phyloP scores from a whole-genome alignment of 2,113 vertebrate species.

The Spheniscus mendiculus region DNA sequence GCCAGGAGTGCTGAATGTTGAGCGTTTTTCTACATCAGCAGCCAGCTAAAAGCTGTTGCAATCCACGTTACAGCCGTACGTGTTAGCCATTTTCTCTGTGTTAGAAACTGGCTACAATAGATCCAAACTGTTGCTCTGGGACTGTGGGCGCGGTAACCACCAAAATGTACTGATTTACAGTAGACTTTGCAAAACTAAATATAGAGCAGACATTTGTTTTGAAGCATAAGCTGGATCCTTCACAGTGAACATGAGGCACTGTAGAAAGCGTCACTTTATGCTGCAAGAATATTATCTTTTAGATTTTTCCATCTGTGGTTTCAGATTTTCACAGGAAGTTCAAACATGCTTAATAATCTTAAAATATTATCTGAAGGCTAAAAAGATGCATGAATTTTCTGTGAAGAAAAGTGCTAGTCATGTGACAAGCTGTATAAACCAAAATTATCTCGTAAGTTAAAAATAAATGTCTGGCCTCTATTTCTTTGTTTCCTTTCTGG shows the following conservation, averaged over 20 bases:
- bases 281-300: background rate
- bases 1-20: background rate
- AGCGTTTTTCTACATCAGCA: background rate
- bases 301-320: background rate
- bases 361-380: background rate
- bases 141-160: background rate
- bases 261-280: background rate
- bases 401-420: background rate
- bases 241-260: background rate
- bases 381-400: background rate
- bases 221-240: background rate
- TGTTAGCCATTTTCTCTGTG: background rate
- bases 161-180: background rate
- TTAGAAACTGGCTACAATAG: background rate
- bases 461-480: background rate
- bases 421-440: background rate
- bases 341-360: background rate
- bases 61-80: accelerated
- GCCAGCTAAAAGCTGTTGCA: background rate
- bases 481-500: background rate
- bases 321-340: background rate
- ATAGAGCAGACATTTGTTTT: background rate
- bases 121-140: background rate
- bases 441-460: background rate
- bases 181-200: background rate